phyloP scores from a whole-genome alignment of 2,113 vertebrate species.

The Perca flavescens region DNA sequence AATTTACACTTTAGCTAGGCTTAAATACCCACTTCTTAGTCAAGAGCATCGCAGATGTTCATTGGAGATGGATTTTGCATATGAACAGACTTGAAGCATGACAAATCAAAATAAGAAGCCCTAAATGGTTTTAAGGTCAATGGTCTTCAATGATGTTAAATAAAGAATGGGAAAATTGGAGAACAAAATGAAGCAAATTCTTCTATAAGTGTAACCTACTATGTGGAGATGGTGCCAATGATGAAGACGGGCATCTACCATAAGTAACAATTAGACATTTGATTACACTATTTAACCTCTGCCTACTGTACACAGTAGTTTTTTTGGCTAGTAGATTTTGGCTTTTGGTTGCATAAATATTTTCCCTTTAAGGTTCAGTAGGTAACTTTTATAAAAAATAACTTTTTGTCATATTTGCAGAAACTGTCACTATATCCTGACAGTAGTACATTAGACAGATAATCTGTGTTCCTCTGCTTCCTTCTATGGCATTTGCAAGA shows the following conservation, averaged over 20 bases:
- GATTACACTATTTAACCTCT: neutral
- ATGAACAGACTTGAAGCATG: conserved; percentile 57
- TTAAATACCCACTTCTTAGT: conserved; percentile 68
- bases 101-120: conserved; percentile 69
- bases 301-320: neutral
- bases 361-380: neutral
- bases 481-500: too few relatives aligned
- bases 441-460: too few relatives aligned
- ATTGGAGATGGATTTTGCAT: conserved; percentile 63
- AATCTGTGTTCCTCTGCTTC: too few relatives aligned
- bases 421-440: too few relatives aligned
- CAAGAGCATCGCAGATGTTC: conserved; percentile 72
- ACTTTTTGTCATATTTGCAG: too few relatives aligned
- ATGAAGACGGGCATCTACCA: neutral
- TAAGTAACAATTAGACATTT: neutral
- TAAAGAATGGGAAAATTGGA: conserved; percentile 20
- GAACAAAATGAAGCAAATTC: conserved; percentile 29
- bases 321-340: too few relatives aligned
- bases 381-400: too few relatives aligned
- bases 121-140: conserved; percentile 54
- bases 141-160: conserved; percentile 48
- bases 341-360: neutral
- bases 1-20: conserved; percentile 59
- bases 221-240: neutral
- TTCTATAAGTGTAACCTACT: conserved; percentile 1